A percentile compares a stretch with the other conserved stretches of the same genome.
Conservation (phyloP, 2,888 invertebrate genomes). For the Cosmia pyralina region DNA sequence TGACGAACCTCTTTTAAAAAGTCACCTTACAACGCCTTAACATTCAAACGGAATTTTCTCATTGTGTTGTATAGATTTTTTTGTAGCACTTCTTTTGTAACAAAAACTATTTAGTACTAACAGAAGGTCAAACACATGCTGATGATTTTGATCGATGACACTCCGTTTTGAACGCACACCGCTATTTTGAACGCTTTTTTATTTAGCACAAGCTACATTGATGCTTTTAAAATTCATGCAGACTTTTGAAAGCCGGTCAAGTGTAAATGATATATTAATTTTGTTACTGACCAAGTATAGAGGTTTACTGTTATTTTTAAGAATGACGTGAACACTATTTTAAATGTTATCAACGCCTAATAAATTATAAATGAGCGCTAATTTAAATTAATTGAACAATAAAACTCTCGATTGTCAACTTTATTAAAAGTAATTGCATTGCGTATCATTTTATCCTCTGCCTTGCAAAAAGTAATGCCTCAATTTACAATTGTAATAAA, state of each 20-base stretch:
- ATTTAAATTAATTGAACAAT: conserved; percentile 13
- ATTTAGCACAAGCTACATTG: conserved; percentile 14
- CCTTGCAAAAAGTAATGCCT: conserved; percentile 22
- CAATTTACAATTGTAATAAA: conserved; percentile 27
- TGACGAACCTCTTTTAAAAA: conserved; percentile 16
- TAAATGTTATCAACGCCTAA: conserved; percentile 9
- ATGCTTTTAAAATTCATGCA: conserved; percentile 26
- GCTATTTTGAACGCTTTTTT: conserved; percentile 46
- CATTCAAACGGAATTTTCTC: conserved; percentile 68
- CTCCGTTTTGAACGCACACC: conserved; percentile 63
- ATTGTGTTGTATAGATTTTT: conserved; percentile 71
- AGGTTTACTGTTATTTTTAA: conserved; percentile 9
- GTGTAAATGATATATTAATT: conserved; percentile 33
- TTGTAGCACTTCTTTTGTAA: conserved; percentile 66
- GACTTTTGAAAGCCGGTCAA: conserved; percentile 22
- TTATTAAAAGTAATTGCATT: conserved; percentile 4
- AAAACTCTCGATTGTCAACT: conserved; percentile 26
- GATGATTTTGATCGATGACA: conserved; percentile 77
- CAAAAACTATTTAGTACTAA: conserved; percentile 64
- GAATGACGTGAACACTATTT: not conserved
- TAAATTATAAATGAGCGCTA: conserved; percentile 13
- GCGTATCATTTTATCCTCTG: not conserved
- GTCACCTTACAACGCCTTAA: conserved; percentile 64
- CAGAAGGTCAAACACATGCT: conserved; percentile 70
- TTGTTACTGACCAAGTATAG: not conserved